Evolutionary conservation across 2,888 invertebrate genomes (phyloP).

Genomic region (Antheraea assamensis): DNA sequence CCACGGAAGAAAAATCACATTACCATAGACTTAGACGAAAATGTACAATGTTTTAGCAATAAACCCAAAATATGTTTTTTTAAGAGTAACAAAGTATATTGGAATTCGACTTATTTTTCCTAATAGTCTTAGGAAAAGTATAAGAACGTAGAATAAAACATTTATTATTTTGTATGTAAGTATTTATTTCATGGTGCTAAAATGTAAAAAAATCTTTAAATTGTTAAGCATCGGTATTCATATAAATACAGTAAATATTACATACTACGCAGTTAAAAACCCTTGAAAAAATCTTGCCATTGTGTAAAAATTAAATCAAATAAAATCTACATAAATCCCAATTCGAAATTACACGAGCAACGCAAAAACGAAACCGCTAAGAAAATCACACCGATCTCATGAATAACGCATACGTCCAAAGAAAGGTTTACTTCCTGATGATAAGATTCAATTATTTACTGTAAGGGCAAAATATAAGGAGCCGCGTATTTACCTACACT

Average conservation of each 20-base stretch:
- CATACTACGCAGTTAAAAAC: background rate
- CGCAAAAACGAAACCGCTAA: constrained; percentile 50
- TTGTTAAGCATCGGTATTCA: too few relatives aligned
- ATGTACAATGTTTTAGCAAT: background rate
- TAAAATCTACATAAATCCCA: background rate
- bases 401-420: constrained; percentile 68
- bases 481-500: background rate
- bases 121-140: background rate
- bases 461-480: constrained; percentile 30
- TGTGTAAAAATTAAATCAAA: background rate
- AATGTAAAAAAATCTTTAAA: too few relatives aligned
- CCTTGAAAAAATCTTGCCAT: background rate
- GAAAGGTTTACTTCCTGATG: constrained; percentile 63
- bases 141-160: background rate
- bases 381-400: constrained; percentile 59
- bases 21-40: too few relatives aligned
- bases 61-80: background rate
- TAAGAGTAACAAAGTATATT: background rate
- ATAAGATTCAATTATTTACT: constrained; percentile 68
- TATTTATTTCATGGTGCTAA: too few relatives aligned
- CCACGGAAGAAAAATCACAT: too few relatives aligned
- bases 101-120: background rate
- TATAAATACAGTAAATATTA: too few relatives aligned
- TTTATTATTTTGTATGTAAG: background rate
- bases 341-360: background rate